Conservation (phyloP, 2,113 vertebrate genomes). For the Hydrolagus affinis region DNA sequence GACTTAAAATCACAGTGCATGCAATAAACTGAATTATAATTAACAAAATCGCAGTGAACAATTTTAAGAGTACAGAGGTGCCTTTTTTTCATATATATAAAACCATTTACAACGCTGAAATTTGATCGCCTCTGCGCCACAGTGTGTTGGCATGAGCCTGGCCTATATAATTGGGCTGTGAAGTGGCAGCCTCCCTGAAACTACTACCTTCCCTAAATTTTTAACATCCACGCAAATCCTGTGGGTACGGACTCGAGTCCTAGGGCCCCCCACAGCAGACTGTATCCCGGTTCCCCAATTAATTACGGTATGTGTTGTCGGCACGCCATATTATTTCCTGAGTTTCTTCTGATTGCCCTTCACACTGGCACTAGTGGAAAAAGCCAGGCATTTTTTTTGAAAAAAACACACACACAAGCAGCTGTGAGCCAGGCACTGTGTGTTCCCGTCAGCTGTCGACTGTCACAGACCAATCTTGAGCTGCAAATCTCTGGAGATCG, state of each 20-base stretch:
- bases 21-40: neutral
- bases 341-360: conserved; percentile 32
- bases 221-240: conserved; percentile 15
- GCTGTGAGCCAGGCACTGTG: conserved; percentile 41
- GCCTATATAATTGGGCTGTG: neutral
- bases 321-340: conserved; percentile 29
- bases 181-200: neutral
- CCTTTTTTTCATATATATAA: neutral
- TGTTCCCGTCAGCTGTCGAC: conserved; percentile 57
- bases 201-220: conserved; percentile 1
- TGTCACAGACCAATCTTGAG: conserved; percentile 64
- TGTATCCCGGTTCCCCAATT: conserved; percentile 27
- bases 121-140: neutral
- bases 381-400: conserved; percentile 39
- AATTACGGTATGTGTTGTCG: conserved; percentile 31
- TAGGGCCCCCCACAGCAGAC: conserved; percentile 12
- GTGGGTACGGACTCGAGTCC: neutral
- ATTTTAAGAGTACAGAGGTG: neutral
- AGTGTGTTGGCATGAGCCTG: neutral
- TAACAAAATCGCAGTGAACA: neutral
- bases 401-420: too few species aligned
- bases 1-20: neutral
- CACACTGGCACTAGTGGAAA: conserved; percentile 27
- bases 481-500: conserved; percentile 61
- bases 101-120: neutral